Evolutionary conservation across 2,113 vertebrate genomes (phyloP), one percentile per base, ranked within the genome.

Genomic region (Tretioscincus oriximinensis): DNA sequence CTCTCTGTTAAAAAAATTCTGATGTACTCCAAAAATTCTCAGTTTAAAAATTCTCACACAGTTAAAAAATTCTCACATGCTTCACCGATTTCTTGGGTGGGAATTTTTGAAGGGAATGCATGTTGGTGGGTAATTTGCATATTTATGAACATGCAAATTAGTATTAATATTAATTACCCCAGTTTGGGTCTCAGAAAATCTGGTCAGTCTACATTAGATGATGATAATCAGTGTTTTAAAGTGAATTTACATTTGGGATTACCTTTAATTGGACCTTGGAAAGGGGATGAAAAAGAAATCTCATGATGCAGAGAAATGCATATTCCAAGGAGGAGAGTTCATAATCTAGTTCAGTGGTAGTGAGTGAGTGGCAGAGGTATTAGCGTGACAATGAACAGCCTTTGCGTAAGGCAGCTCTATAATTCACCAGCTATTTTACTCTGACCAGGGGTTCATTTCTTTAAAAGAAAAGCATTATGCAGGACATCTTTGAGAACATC

Each of bases 341-440:
- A 31, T 86, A 80, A 88, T 76, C 54, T 21, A 77, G 65, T 84
- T 73, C 35, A 65, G 3, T 16, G 22, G 73, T 60, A 83, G 31
- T 0, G 18, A 87, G 31, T 0, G 18, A 87, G 74, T 80, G 81
- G 77, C 80, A 87, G 70, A 85, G 47, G 11, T 47, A 82, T 80
- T 77, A 77, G 45, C 77, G 68, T 75, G 75, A 83, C 60, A 87
- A 76, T 77, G 83, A 85, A 80, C 47, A 35, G 29, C 11, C 63
- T 88, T 88, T 87, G 80, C 80, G 61, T 81, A 82, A 86, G 65
- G 69, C 6, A 61, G 65, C 20, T 83, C 64, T 79, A 8, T 81
- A 88, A 87, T 49, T 86, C 73, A 78, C 67, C 74, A 41, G 24
- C n/a, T 81, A 73, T 86, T 88, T 90, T 88, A 86, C 78, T 45